phyloP scores from a whole-genome alignment of 2,113 vertebrate genomes.

The Crotalus helleri region DNA sequence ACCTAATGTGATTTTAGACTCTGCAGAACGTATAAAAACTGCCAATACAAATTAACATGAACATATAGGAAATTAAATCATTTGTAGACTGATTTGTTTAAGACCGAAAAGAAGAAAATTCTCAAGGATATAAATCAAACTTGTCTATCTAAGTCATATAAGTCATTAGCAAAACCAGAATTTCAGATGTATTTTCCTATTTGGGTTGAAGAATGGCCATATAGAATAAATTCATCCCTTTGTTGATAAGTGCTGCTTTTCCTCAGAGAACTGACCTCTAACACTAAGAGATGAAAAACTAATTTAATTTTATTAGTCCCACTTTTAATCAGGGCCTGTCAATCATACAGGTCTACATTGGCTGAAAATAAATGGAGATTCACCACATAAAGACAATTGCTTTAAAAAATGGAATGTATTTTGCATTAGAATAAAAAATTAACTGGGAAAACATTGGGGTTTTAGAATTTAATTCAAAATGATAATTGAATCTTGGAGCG shows the following conservation, averaged over 20 bases:
- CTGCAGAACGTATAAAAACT: slow-evolving; percentile 19
- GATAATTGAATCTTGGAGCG: slow-evolving; percentile 36
- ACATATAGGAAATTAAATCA: background rate
- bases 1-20: slow-evolving; percentile 44
- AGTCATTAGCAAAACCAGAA: slow-evolving; percentile 2
- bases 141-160: background rate
- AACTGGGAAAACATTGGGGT: slow-evolving; percentile 17
- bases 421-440: slow-evolving; percentile 24
- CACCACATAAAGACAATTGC: background rate
- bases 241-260: slow-evolving; percentile 5
- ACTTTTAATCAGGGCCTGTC: slow-evolving; percentile 50
- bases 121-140: slow-evolving; percentile 2
- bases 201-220: background rate
- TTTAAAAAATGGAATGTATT: slow-evolving; percentile 1
- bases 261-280: background rate
- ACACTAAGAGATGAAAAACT: background rate
- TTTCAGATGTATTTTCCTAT: background rate
- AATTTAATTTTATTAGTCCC: slow-evolving; percentile 21
- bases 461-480: slow-evolving; percentile 30
- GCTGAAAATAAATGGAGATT: slow-evolving; percentile 37
- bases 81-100: background rate
- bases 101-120: background rate
- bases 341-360: slow-evolving; percentile 33
- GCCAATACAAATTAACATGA: background rate
- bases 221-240: slow-evolving; percentile 18